phyloP scores from a whole-genome alignment of 2,113 vertebrate species.

The Spheniscus mendiculus region DNA sequence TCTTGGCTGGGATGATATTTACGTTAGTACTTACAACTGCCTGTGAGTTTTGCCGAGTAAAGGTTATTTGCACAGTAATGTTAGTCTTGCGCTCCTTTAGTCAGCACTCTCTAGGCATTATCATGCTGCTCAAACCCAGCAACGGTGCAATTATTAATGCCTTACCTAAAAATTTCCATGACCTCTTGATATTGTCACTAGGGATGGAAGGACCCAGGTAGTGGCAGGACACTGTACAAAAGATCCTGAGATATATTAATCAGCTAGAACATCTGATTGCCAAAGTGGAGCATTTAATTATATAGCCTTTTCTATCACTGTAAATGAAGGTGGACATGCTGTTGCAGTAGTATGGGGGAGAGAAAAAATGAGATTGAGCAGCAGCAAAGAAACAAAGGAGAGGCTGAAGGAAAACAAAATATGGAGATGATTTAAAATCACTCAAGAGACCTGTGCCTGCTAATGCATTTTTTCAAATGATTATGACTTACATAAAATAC shows the following conservation, averaged over 20 bases:
- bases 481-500: conserved; percentile 58
- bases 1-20: not conserved
- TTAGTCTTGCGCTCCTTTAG: not conserved
- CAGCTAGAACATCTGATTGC: not conserved
- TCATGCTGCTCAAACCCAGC: not conserved
- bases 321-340: not conserved
- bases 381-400: conserved; percentile 51
- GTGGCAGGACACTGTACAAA: not conserved
- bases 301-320: not conserved
- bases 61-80: not conserved
- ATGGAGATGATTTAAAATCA: conserved; percentile 66
- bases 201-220: not conserved
- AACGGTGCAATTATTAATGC: not conserved
- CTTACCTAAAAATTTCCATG: not conserved
- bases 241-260: not conserved
- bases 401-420: conserved; percentile 60
- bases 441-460: conserved; percentile 56
- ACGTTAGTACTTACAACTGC: not conserved
- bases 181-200: not conserved
- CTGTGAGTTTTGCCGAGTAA: not conserved
- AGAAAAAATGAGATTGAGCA: not conserved
- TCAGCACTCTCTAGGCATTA: not conserved
- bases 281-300: not conserved
- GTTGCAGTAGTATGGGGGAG: not conserved
- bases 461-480: conserved; percentile 65